Conservation (phyloP, 2,113 vertebrate species). For the Apteryx owenii region DNA sequence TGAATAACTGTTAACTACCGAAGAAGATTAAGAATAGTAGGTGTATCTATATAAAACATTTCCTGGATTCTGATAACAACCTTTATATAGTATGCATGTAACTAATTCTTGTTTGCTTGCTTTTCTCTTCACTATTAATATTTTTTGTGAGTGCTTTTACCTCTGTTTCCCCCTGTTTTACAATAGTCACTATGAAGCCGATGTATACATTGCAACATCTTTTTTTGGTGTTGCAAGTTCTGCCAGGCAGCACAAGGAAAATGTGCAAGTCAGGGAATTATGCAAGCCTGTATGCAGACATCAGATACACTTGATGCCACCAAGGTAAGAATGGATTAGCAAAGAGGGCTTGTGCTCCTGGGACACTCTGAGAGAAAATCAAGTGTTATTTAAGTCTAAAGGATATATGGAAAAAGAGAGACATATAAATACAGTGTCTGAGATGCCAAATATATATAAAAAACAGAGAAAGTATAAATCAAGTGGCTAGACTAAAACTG, state of each 20-base stretch:
- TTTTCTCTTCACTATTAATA: neutral
- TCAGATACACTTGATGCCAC: neutral
- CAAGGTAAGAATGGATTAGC: neutral
- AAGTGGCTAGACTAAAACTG: neutral
- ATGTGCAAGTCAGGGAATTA: rapidly evolving
- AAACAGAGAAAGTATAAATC: neutral
- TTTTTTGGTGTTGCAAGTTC: neutral
- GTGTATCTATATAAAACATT: neutral
- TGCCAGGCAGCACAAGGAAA: neutral
- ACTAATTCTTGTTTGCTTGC: neutral
- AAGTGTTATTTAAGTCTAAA: neutral
- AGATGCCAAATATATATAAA: neutral
- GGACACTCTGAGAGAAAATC: neutral
- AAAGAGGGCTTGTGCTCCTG: neutral
- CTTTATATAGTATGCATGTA: neutral
- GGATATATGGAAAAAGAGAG: neutral
- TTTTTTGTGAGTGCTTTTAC: neutral
- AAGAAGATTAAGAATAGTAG: neutral
- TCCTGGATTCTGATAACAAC: neutral
- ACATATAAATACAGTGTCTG: neutral
- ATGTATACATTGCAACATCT: neutral
- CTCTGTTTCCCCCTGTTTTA: neutral
- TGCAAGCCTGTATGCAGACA: neutral
- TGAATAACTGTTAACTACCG: neutral
- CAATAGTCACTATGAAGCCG: neutral